These are phyloP conservation scores for Papilio glaucus DNA, from an alignment of 1,140 invertebrate genomes.

Conservation along the genomic window DNA sequence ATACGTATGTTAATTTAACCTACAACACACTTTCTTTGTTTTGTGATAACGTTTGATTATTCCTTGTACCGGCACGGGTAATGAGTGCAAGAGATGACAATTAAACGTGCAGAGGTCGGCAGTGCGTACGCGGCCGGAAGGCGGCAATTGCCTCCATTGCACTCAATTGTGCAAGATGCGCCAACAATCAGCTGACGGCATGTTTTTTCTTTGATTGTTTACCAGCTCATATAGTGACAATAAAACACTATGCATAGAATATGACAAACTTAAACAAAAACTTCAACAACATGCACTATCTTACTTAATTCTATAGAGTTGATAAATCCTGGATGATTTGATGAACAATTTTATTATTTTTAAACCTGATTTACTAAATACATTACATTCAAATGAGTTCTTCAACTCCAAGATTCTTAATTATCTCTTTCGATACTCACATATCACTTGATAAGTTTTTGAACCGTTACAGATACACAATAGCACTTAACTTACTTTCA, in stretches of 20 bases:
- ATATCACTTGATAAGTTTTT: not conserved
- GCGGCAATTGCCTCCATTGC: slow-evolving; percentile 19
- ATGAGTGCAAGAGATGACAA: not conserved
- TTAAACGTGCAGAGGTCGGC: slow-evolving; percentile 14
- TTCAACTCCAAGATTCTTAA: not conserved
- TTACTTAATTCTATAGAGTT: too few relatives aligned
- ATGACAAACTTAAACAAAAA: too few relatives aligned
- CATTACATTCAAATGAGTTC: not conserved
- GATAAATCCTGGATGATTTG: too few relatives aligned
- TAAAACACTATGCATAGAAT: too few relatives aligned
- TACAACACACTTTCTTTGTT: not conserved
- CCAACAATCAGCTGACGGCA: slow-evolving; percentile 6
- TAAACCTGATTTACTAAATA: too few relatives aligned
- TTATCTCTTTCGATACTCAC: not conserved
- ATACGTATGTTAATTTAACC: too few relatives aligned
- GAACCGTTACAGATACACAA: not conserved
- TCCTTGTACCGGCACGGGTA: not conserved
- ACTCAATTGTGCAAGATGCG: slow-evolving; percentile 6
- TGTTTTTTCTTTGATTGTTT: not conserved
- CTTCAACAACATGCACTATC: too few relatives aligned
- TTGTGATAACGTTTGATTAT: not conserved
- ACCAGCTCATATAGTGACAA: not conserved
- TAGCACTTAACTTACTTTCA: not conserved
- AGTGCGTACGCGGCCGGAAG: not conserved
- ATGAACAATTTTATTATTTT: too few relatives aligned